Base-by-base conservation (phyloP, 2,113 vertebrate genomes). In the Alligator mississippiensis region DNA sequence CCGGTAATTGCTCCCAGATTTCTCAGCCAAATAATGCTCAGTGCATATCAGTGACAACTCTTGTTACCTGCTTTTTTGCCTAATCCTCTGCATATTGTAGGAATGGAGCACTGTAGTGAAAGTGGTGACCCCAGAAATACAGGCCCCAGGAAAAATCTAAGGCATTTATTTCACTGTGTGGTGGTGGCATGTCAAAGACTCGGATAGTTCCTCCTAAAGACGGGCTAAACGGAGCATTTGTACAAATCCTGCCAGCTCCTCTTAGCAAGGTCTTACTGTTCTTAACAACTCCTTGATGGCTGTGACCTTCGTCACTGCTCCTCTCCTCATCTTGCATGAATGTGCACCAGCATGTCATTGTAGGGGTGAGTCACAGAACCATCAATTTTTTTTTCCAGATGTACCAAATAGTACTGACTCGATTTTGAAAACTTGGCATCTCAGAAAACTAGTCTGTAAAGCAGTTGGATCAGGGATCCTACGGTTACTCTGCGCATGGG, bases 51-150 rank as follows among this genome's bases (percentile, higher is more conserved):
- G 25, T 76, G n/a, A 54, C 28, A 21, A 84, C 1, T 0, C 34
- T 17, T 78, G 76, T 63, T 83, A 61, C 17, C 21, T 24, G 2
- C 19, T 76, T 62, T 62, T 25, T 62, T 21, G 22, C 61, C 61
- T 62, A 62, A 9, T 25, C 61, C 9, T 24, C 25, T 25, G 25
- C 18, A 21, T 62, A 11, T 25, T 62, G 21, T 62, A 11, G 61
- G 61, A 25, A 62, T 62, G 22, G 24, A 62, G 8, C 9, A 6
- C 21, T 62, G 24, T 62, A 25, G 38, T 83, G 66, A 90, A 88
- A n/a, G 47, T 66, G 93, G 89, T 70, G 12, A 82, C 28, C 6
- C 18, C 64, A 91, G 55, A 86, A 77, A 62, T 27, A 87, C 55
- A 30, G 55, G 17, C 72, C 90, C 55, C 68, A 7, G n/a, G 54